Evolutionary conservation across 35 echinoderm and acorn worm genomes (phyloP), one percentile per base, ranked within the genome.

Genomic region (Apostichopus japonicus): DNA sequence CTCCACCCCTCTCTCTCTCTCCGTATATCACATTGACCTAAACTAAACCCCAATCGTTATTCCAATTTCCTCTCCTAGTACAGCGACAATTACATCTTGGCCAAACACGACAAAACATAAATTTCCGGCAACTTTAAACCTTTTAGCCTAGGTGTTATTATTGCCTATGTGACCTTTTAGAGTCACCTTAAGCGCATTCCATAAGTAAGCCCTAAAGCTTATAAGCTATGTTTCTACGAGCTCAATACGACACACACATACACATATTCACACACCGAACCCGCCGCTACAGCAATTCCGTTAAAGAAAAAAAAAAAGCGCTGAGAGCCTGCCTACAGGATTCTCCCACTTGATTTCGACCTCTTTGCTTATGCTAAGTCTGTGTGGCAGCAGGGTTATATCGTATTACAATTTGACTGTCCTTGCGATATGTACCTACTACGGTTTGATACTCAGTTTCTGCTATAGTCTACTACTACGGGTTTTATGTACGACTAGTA

Each of bases 121-220:
- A 84, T 84, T 57, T 84, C 81, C 81, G 81, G 81, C 56, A 58
- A 84, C 17, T 55, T 58, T 84, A 84, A 84, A 84, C 81, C 54
- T 11, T 23, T 44, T 44, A 44, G 21, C 14, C 17, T 58, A 58
- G 19, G 17, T 57, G 81, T 84, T 84, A 84, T 84, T 84, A 58
- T 54, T 56, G 57, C 81, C 19, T 52, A 54, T 57, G 81, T 84
- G 81, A 84, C 81, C 81, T 84, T 58, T 57, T 21, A 58, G 54
- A n/a, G 81, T 84, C 81, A 84, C 81, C 81, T 54, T 84, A 84
- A 84, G 81, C 55, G 57, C 81, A 84, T 84, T 57, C 81, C 81
- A 57, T 57, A 57, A 84, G 54, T 84, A 84, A 84, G 81, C 81
- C 81, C 81, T 84, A 84, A 84, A 84, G 81, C 81, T 84, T 16